Evolutionary conservation across 2,113 vertebrate genomes (phyloP).

Genomic region (Mugil cephalus): DNA sequence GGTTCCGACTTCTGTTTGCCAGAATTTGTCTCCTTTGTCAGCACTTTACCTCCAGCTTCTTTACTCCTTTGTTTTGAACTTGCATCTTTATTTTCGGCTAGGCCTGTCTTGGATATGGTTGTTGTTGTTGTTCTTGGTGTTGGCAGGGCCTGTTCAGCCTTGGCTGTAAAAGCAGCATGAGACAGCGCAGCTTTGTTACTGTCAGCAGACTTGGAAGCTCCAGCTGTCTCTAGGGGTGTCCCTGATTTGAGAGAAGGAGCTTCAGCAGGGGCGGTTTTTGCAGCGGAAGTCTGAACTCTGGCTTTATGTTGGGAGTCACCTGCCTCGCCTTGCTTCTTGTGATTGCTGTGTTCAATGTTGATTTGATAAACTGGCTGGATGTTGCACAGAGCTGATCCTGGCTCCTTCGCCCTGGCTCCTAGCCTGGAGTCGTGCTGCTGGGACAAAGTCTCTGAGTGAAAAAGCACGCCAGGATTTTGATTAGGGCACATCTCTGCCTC

Average conservation of each 20-base stretch:
- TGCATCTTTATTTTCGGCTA: slow-evolving; percentile 15
- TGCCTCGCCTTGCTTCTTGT: slow-evolving; percentile 45
- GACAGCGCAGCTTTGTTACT: slow-evolving; percentile 44
- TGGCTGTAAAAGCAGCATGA: slow-evolving; percentile 45
- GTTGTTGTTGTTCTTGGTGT: slow-evolving; percentile 56
- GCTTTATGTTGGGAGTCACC: slow-evolving; percentile 24
- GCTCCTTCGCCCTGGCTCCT: slow-evolving; percentile 62
- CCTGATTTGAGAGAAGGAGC: slow-evolving; percentile 55
- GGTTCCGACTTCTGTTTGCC: slow-evolving; percentile 67
- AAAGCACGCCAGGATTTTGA: slow-evolving; percentile 35
- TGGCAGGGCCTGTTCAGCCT: slow-evolving; percentile 39
- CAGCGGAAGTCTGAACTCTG: slow-evolving; percentile 17
- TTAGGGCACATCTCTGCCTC: slow-evolving; percentile 71
- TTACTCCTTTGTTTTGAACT: slow-evolving; percentile 32
- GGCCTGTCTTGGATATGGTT: slow-evolving; percentile 57
- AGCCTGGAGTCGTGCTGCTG: slow-evolving; percentile 63
- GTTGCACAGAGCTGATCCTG: slow-evolving; percentile 61
- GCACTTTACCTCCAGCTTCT: slow-evolving; percentile 56
- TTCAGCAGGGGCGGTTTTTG: slow-evolving; percentile 48
- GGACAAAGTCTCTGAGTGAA: slow-evolving; percentile 57
- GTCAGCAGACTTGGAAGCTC: slow-evolving; percentile 50
- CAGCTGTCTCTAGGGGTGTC: slow-evolving; percentile 40
- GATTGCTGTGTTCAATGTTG: slow-evolving; percentile 68
- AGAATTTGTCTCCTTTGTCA: slow-evolving; percentile 71
- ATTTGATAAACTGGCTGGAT: slow-evolving; percentile 82